Evolutionary conservation across 2,888 invertebrate species (phyloP), one percentile per base, ranked within the genome.

Genomic region (Timema podura): DNA sequence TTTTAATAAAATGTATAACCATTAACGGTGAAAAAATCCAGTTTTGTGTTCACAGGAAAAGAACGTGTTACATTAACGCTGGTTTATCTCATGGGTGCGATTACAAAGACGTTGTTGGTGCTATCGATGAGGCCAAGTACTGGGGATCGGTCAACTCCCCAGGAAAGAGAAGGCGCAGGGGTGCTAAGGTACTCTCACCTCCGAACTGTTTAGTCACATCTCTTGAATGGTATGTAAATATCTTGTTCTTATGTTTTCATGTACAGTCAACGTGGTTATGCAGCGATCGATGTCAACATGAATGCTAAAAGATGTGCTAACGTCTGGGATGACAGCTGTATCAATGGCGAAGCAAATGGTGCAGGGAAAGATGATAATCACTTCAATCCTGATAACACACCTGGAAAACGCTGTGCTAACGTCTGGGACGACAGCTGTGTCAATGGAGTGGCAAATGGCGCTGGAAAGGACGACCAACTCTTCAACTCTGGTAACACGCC

Each of bases 21-120:
- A 30, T 30, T 1, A 30, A 30, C 30, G 30, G 30, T 30, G 30
- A 30, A 30, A 30, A 30, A 30, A 30, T 30, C 30, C 30, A 30
- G 30, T 2, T 44, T 45, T 13, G n/a, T 47, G 65, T 67, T 47
- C 71, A 70, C 74, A 78, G 78, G 73, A 81, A 81, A 73, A 74
- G 79, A 49, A 79, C 78, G 13, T 81, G 81, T 72, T 75, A 77
- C 72, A 75, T 80, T 66, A 80, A 80, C 72, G 81, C 78, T 16
- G 81, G 81, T 11, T 74, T 81, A 74, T 79, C 79, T 6, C 79
- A 81, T 74, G 78, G 78, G 46, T 81, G 81, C 71, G 80, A 81
- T 75, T 79, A 80, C 76, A 79, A 78, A 71, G 79, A 80, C 72
- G 75, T 79, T 10, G 74, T 79, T 16, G 76, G 77, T 61, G 79